Conservation (phyloP, 2,113 vertebrate genomes). For the Chrysochloris asiatica region DNA sequence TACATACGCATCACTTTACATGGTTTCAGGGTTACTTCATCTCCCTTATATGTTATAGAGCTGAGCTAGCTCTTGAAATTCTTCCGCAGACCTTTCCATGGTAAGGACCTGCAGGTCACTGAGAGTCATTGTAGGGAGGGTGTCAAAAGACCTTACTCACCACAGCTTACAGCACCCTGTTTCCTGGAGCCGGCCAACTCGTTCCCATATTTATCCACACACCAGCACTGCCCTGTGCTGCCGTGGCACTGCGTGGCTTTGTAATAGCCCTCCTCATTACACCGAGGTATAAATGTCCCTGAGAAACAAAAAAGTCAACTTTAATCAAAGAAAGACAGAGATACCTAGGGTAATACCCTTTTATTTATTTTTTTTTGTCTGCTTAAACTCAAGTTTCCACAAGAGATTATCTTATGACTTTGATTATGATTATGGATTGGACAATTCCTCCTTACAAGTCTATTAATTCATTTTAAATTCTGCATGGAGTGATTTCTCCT, state of each 20-base stretch:
- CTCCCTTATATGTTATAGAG: fast-evolving
- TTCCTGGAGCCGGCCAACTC: conserved; percentile 96
- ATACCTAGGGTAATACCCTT: neutral
- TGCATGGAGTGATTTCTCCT: neutral
- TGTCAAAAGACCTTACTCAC: conserved; percentile 83
- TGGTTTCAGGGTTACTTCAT: neutral
- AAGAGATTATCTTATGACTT: neutral
- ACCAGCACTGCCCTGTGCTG: conserved; percentile 97
- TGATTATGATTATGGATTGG: neutral
- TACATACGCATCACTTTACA: fast-evolving
- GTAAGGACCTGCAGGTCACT: fast-evolving
- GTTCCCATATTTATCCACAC: conserved; percentile 97
- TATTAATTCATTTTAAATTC: neutral
- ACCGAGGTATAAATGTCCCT: conserved; percentile 95
- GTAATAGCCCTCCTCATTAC: conserved; percentile 96
- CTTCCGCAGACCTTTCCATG: neutral
- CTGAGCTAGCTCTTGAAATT: neutral
- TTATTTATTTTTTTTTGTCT: neutral
- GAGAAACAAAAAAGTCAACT: conserved; percentile 36
- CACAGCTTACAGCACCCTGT: conserved; percentile 93
- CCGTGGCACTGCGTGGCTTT: conserved; percentile 95
- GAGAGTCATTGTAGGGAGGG: too few relatives aligned
- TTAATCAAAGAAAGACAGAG: neutral
- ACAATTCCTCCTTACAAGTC: neutral
- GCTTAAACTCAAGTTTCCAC: neutral